Evolutionary conservation across 2,113 vertebrate genomes (phyloP), one percentile per base, ranked within the genome.

Genomic region (Ophthalmolycus amberensis): DNA sequence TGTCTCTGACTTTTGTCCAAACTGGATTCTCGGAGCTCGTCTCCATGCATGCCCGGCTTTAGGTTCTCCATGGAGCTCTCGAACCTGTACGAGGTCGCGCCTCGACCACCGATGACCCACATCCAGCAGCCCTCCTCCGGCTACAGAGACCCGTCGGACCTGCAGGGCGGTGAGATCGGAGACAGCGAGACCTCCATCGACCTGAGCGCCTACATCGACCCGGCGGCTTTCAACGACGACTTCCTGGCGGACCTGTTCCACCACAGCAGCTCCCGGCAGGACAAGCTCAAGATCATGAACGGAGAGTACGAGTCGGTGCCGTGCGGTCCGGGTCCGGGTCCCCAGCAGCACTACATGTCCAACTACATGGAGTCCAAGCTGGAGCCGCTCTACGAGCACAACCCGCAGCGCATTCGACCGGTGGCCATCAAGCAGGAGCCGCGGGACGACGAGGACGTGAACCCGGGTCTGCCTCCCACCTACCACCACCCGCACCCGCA

Each of bases 131-230:
- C 93, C 75, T 25, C 90, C 93, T 93, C 89, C 90, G 85, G 94
- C 93, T 93, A 93, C 92, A 94, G 92, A 88, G 94, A 95, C 76
- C 87, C 89, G 38, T 52, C 85, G 0, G 96, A 97, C 75, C 94
- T 97, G 34, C 34, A 34, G 89, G 95, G 95, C 46, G 97, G 95
- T 14, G 97, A 97, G 67, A 97, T 99, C 93, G 98, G 97, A 86
- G 98, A 99, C 91, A 96, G 96, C 96, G 98, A 99, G 94, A 97
- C 96, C 90, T 99, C 98, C 85, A 99, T 99, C 90, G 98, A 99
- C 93, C 97, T 99, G 93, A 98, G 97, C 92, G 98, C 98, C 66
- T 99, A 99, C 95, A 99, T 99, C 82, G 98, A 99, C 93, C 97
- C 98, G 27, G 93, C 97, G 32, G 97, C 98, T 29, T 98, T 99